These are phyloP conservation scores for Octodonta nipae DNA, from an alignment of 2,888 invertebrate genomes.

Conservation along the genomic window DNA sequence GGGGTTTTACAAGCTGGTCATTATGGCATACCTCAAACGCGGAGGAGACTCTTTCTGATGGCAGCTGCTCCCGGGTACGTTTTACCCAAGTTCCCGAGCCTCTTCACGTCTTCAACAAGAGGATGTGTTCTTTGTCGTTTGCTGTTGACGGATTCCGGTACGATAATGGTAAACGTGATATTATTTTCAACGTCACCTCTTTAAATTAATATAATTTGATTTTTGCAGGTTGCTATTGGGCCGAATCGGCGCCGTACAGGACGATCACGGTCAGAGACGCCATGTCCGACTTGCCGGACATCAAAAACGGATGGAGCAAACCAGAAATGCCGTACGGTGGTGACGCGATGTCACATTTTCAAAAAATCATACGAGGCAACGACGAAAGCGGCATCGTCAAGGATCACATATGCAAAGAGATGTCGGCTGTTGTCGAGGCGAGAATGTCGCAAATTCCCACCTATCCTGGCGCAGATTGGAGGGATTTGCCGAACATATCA, in stretches of 20 bases:
- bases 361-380: constrained; percentile 49
- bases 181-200: constrained; percentile 2
- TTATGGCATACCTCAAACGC: constrained; percentile 72
- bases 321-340: constrained; percentile 59
- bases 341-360: constrained; percentile 62
- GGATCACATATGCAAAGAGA: constrained; percentile 75
- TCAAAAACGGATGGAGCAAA: constrained; percentile 55
- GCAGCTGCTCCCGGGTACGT: constrained; percentile 69
- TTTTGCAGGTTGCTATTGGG: constrained; percentile 42
- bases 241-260: constrained; percentile 58
- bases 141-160: constrained; percentile 43
- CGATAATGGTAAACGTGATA: constrained; percentile 29
- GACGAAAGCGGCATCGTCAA: constrained; percentile 24
- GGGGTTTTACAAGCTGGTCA: constrained; percentile 77
- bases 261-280: constrained; percentile 68
- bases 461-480: constrained; percentile 68
- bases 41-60: constrained; percentile 57
- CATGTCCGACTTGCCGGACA: constrained; percentile 67
- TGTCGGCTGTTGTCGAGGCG: constrained; percentile 66
- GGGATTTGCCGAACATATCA: constrained; percentile 68
- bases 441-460: constrained; percentile 64
- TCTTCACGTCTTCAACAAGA: constrained; percentile 57
- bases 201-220: constrained; percentile 3
- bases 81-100: constrained; percentile 66
- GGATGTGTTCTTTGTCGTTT: constrained; percentile 49